Percentiles rank a stretch among this genome's conserved stretches.
phyloP scores from a whole-genome alignment of 2,797 vertebrate genomes.

The Arctocebus calabarensis region DNA sequence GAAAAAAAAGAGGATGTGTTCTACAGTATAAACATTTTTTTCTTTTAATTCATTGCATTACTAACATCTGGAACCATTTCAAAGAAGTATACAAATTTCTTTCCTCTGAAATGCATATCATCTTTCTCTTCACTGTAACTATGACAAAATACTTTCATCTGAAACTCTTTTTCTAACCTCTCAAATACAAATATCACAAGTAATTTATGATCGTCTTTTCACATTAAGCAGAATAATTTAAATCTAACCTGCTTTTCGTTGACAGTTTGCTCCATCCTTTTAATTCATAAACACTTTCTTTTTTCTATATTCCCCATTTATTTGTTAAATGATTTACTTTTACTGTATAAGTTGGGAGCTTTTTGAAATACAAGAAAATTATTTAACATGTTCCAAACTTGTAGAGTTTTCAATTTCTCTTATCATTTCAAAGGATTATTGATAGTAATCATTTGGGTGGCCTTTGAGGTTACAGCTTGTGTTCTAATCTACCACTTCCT shows the following conservation, averaged over 20 bases:
- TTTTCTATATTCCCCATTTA: not conserved
- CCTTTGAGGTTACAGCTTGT: not conserved
- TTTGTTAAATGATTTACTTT: not conserved
- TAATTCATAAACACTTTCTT: not conserved
- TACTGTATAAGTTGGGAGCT: not conserved
- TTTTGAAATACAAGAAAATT: conserved; percentile 6
- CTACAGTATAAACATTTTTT: not conserved
- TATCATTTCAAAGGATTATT: conserved; percentile 27
- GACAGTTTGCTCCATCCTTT: not conserved
- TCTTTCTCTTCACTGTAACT: not conserved
- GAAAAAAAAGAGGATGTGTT: conserved; percentile 34
- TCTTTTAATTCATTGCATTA: not conserved
- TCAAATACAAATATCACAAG: not conserved
- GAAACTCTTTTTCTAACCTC: not conserved
- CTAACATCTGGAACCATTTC: conserved; percentile 40
- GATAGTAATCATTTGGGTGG: not conserved
- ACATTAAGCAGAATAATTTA: conserved; percentile 36
- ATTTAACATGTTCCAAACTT: not conserved
- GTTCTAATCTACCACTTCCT: not conserved
- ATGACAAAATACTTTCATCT: not conserved
- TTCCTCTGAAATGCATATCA: not conserved
- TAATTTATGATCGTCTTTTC: not conserved
- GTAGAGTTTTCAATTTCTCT: not conserved
- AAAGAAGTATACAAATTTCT: conserved; percentile 25
- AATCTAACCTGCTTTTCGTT: not conserved